Evolutionary conservation across 2,113 vertebrate species (phyloP).

Genomic region (Archocentrus centrarchus): DNA sequence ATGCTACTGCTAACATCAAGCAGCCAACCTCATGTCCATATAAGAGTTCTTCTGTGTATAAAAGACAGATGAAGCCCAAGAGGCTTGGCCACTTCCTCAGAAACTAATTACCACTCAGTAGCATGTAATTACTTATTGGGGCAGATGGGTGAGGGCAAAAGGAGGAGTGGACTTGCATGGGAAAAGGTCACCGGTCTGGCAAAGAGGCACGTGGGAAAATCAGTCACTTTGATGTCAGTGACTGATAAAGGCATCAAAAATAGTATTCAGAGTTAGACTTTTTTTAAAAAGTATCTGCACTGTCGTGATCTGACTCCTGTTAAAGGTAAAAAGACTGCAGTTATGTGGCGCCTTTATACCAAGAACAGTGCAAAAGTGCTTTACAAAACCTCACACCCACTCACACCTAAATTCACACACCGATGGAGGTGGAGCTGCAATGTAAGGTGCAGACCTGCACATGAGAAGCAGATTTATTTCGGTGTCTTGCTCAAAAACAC

Average conservation of each 20-base stretch:
- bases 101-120: slow-evolving; percentile 56
- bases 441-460: slow-evolving; percentile 44
- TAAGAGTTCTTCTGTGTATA: slow-evolving; percentile 4
- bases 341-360: slow-evolving; percentile 22
- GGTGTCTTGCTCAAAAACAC: slow-evolving; percentile 12
- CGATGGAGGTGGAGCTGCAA: slow-evolving; percentile 40
- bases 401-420: slow-evolving; percentile 56
- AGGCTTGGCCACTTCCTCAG: slow-evolving; percentile 28
- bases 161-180: slow-evolving; percentile 5
- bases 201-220: slow-evolving; percentile 5
- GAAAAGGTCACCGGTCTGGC: slow-evolving; percentile 37
- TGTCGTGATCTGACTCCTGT: background rate
- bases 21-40: background rate
- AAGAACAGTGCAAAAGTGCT: slow-evolving; percentile 36
- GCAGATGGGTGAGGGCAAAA: slow-evolving; percentile 24
- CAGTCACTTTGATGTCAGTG: background rate
- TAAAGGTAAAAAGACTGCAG: slow-evolving; percentile 17
- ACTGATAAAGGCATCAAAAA: background rate
- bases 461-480: slow-evolving; percentile 45
- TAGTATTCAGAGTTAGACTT: no score
- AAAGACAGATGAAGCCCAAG: slow-evolving; percentile 40
- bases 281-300: background rate
- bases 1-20: slow-evolving; percentile 49
- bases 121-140: slow-evolving; percentile 54
- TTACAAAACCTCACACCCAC: slow-evolving; percentile 59